These are phyloP conservation scores for Neofelis nebulosa DNA, from an alignment of 2,113 vertebrate species.

Conservation along the genomic window DNA sequence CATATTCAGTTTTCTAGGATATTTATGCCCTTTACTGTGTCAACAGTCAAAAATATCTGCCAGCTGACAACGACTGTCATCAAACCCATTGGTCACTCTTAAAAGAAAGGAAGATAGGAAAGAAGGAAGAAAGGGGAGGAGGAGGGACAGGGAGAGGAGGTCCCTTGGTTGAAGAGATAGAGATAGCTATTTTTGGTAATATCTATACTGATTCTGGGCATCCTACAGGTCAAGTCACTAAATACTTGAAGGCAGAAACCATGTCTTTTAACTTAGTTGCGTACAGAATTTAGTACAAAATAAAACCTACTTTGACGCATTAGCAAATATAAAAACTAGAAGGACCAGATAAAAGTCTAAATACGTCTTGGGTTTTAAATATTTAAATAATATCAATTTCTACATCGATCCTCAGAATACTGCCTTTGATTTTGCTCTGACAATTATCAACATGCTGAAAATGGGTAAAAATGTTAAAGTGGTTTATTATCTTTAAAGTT, in stretches of 20 bases:
- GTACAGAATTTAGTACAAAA: not conserved
- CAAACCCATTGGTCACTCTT: not conserved
- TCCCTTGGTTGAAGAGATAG: not conserved
- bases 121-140: not conserved
- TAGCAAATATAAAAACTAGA: not conserved
- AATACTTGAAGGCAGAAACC: not conserved
- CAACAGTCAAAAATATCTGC: not conserved
- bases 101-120: not conserved
- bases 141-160: rapidly evolving
- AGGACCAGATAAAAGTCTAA: not conserved
- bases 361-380: not conserved
- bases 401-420: not conserved
- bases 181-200: not conserved
- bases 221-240: not conserved
- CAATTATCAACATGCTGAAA: not conserved
- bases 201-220: not conserved
- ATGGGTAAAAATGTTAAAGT: not conserved
- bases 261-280: not conserved
- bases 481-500: not conserved
- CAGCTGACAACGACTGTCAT: not conserved
- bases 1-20: not conserved
- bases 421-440: not conserved
- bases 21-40: not conserved
- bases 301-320: not conserved
- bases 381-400: conserved; percentile 16